phyloP scores from a whole-genome alignment of 2,113 vertebrate genomes.

The Hipposideros armiger region DNA sequence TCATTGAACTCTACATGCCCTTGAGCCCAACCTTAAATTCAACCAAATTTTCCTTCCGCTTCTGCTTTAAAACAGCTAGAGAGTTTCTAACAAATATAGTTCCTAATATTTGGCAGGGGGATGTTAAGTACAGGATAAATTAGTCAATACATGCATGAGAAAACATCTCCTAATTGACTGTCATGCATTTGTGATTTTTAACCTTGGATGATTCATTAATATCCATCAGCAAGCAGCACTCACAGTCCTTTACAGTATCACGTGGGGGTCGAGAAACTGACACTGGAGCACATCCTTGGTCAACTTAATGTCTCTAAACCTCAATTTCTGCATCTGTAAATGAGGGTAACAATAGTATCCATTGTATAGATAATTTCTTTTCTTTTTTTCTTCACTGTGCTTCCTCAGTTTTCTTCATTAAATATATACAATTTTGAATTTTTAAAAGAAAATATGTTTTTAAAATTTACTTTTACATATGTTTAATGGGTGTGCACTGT shows the following conservation, averaged over 20 bases:
- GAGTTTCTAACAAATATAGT: background rate
- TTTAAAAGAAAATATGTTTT: background rate
- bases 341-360: background rate
- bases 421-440: background rate
- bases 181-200: background rate
- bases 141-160: background rate
- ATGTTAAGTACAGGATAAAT: background rate
- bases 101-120: background rate
- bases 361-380: background rate
- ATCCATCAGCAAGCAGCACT: background rate
- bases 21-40: background rate
- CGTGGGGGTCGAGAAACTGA: background rate
- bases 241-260: background rate
- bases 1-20: background rate
- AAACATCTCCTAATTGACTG: background rate
- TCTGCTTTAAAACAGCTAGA: background rate
- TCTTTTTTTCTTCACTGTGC: background rate
- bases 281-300: background rate
- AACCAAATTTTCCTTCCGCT: background rate
- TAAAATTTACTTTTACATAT: background rate
- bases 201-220: background rate
- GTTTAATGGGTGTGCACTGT: background rate
- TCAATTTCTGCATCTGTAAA: background rate
- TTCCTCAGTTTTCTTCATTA: background rate
- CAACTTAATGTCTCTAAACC: background rate